Conservation (phyloP, 1,140 invertebrate species). For the Limonius californicus region DNA sequence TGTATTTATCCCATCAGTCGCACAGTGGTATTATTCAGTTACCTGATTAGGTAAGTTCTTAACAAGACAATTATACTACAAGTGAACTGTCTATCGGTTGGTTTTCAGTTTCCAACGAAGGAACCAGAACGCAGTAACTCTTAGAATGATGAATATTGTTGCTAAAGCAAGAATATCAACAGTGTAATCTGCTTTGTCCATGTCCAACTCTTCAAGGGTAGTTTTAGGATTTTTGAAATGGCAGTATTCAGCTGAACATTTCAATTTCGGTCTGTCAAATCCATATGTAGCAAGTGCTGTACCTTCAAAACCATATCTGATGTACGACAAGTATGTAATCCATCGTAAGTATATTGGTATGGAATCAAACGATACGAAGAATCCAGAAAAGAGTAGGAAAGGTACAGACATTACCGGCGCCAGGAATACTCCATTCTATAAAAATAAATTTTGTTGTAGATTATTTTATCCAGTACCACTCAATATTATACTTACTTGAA, state of each 20-base stretch:
- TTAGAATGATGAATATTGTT: constrained; percentile 82
- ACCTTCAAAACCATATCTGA: constrained; percentile 93
- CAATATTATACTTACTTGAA: constrained; percentile 59
- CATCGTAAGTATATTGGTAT: constrained; percentile 93
- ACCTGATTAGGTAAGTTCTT: too few species aligned
- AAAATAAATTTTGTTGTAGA: too few species aligned
- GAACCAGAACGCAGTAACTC: constrained; percentile 87
- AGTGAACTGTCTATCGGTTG: constrained; percentile 47
- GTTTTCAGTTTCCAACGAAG: constrained; percentile 82
- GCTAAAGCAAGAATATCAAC: constrained; percentile 80
- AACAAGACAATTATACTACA: too few species aligned
- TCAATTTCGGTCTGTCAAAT: constrained; percentile 73
- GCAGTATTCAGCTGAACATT: constrained; percentile 77
- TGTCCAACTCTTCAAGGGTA: constrained; percentile 89
- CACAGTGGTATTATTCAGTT: not conserved
- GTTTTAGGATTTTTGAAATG: constrained; percentile 85
- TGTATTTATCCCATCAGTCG: not conserved
- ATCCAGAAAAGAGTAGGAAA: constrained; percentile 91
- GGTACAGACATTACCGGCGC: constrained; percentile 94
- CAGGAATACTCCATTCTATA: constrained; percentile 90
- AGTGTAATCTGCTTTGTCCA: constrained; percentile 70
- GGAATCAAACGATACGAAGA: constrained; percentile 95
- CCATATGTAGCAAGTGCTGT: constrained; percentile 91
- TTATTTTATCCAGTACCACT: too few species aligned
- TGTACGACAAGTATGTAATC: constrained; percentile 94